Base-by-base conservation (phyloP, 1,140 invertebrate species). In the Bombus superbus region DNA sequence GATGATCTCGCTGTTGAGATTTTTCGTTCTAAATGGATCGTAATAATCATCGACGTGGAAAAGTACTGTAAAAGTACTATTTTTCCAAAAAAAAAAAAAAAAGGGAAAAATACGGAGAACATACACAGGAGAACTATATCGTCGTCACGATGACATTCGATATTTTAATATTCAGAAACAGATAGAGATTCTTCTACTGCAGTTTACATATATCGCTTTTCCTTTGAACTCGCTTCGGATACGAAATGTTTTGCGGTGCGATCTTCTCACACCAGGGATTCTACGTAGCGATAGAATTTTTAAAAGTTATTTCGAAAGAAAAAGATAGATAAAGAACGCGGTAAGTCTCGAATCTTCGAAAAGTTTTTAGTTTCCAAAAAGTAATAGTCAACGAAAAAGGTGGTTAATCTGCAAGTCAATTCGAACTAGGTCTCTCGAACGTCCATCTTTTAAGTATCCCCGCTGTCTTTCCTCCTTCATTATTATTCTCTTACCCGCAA, bases 401-500 rank as follows among this genome's bases (percentile, higher is more conserved):
- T 38, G 62, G 38, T 62, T 77, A 64, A 77, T 77, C 75, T 64
- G 28, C 75, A 42, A 77, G 75, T 77, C 57, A 62, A 42, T 38
- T 25, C 35, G n/a, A 42, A 77, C 22, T 57, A 57, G 25, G 35
- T 62, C 38, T 40, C 25, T 62, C 75, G 75, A 77, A 77, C 38
- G 75, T 40, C 28, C 75, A 28, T n/a, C 57, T 62, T 38, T 38
- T 59, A 59, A 59, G 35, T 38, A 75, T 66, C 38, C 53, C 71
- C 32, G 28, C 13, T 8, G 32, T 53, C 25, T 28, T 42, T 18
- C 40, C 42, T n/a, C 35, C 59, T 53, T 28, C 35, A 69, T 83
- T 76, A 76, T 68, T 83, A 77, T 62, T 77, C 75, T 28, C n/a
- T 53, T 64, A 32, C 6, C 81, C 62, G 73, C 62, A 42, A 57